phyloP scores from a whole-genome alignment of 2,797 vertebrate genomes.

The Lutjanus argentimaculatus region DNA sequence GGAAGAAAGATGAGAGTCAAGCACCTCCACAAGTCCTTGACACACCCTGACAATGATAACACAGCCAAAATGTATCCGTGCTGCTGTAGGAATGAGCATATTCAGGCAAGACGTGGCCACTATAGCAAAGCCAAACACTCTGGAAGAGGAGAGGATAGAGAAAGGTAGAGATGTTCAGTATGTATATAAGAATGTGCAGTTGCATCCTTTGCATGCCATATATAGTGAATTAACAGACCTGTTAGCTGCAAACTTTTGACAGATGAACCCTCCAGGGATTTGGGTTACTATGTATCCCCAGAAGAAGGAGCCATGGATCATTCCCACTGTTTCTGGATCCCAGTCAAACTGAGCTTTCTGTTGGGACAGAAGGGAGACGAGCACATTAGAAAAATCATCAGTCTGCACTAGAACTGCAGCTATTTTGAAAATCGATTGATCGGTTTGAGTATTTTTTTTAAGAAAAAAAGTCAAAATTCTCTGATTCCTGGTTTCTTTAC shows the following conservation, averaged over 20 bases:
- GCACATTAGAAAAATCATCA: neutral
- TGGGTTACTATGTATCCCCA: slow-evolving; percentile 98
- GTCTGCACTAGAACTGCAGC: neutral
- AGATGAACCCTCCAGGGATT: slow-evolving; percentile 96
- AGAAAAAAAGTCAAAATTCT: no score
- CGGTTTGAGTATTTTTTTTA: no score
- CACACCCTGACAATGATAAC: slow-evolving; percentile 92
- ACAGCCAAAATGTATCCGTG: slow-evolving; percentile 90
- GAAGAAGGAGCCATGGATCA: slow-evolving; percentile 97
- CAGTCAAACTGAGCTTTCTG: slow-evolving; percentile 94
- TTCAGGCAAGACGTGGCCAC: slow-evolving; percentile 93
- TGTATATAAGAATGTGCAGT: neutral
- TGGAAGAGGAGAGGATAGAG: slow-evolving; percentile 47
- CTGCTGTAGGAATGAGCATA: slow-evolving; percentile 92
- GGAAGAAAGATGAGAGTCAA: slow-evolving; percentile 2
- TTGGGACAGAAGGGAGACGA: slow-evolving; percentile 1
- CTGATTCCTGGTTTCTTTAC: no score
- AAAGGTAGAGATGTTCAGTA: neutral
- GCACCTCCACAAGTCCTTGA: slow-evolving; percentile 94
- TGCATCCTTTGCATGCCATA: neutral
- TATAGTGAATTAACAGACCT: slow-evolving; percentile 79
- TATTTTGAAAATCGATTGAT: no score
- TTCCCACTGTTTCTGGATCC: slow-evolving; percentile 95
- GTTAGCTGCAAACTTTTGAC: slow-evolving; percentile 96
- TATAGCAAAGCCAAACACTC: slow-evolving; percentile 94